A percentile compares a stretch with the other conserved stretches of the same genome.
phyloP scores from a whole-genome alignment of 2,113 vertebrate species.

The Talpa occidentalis region DNA sequence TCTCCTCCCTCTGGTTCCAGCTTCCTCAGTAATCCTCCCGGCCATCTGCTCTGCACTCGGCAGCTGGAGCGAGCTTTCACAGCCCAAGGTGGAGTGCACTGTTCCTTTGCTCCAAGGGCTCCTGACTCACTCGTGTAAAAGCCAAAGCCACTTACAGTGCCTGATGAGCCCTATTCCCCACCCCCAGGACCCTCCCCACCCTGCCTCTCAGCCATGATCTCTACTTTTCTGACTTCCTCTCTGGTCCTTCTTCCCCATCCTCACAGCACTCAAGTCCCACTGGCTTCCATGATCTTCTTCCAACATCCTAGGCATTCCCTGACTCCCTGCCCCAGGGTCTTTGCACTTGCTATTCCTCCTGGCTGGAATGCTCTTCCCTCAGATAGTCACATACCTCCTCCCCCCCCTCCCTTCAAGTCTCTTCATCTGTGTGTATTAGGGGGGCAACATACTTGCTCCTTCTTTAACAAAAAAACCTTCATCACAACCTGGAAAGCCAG shows the following conservation, averaged over 20 bases:
- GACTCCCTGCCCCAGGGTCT: neutral
- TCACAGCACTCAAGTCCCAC: neutral
- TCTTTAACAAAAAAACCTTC: neutral
- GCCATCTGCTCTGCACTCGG: neutral
- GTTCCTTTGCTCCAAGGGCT: neutral
- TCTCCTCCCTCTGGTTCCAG: too few relatives aligned
- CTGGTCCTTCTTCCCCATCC: too few relatives aligned
- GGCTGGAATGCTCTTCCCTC: neutral
- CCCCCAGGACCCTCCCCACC: too few relatives aligned
- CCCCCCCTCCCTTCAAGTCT: neutral
- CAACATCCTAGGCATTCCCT: neutral
- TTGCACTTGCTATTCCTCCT: neutral
- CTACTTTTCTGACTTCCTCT: too few relatives aligned
- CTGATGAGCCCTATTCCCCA: neutral
- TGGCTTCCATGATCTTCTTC: neutral
- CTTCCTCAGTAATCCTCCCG: neutral
- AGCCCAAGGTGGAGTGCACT: fast-evolving
- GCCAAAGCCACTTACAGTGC: neutral
- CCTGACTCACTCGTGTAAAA: neutral
- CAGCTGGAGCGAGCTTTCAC: neutral
- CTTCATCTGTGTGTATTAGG: neutral
- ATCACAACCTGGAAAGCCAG: neutral
- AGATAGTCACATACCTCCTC: neutral
- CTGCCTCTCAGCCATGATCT: too few relatives aligned
- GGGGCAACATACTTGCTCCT: neutral